Percentiles rank a stretch among this genome's conserved stretches.
These are phyloP conservation scores for Lasioglossum calceatum DNA, from an alignment of 2,888 invertebrate species.

Conservation along the genomic window DNA sequence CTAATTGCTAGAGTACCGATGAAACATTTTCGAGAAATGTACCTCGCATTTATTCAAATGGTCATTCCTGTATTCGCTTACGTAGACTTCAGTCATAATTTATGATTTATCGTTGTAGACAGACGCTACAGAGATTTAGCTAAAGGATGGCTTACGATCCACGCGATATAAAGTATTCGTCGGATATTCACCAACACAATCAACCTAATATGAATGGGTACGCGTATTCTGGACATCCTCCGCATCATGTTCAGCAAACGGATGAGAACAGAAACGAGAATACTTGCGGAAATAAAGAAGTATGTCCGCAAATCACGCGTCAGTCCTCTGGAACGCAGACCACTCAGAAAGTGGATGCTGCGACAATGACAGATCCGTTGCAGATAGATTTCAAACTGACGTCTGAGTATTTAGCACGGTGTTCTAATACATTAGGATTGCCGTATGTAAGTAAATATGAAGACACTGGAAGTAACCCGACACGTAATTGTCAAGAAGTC, in stretches of 20 bases:
- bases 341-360: conserved; percentile 81
- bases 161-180: conserved; percentile 78
- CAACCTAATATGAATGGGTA: conserved; percentile 72
- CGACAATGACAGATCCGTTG: conserved; percentile 83
- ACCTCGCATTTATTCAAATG: background rate
- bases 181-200: conserved; percentile 74
- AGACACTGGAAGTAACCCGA: conserved; percentile 75
- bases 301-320: conserved; percentile 72
- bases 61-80: background rate
- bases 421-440: conserved; percentile 79
- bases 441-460: conserved; percentile 81
- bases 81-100: background rate
- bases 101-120: conserved; percentile 23
- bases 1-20: background rate
- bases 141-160: conserved; percentile 80
- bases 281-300: conserved; percentile 79
- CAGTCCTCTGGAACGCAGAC: conserved; percentile 80
- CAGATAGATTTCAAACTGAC: conserved; percentile 82
- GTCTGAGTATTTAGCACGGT: conserved; percentile 81
- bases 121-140: conserved; percentile 26
- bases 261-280: conserved; percentile 83
- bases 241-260: conserved; percentile 72
- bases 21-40: background rate
- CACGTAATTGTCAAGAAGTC: conserved; percentile 76
- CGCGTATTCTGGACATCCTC: conserved; percentile 71